Percentiles rank a stretch among this genome's conserved stretches.
Conservation (phyloP, 2,888 invertebrate species). For the Penaeus monodon region DNA sequence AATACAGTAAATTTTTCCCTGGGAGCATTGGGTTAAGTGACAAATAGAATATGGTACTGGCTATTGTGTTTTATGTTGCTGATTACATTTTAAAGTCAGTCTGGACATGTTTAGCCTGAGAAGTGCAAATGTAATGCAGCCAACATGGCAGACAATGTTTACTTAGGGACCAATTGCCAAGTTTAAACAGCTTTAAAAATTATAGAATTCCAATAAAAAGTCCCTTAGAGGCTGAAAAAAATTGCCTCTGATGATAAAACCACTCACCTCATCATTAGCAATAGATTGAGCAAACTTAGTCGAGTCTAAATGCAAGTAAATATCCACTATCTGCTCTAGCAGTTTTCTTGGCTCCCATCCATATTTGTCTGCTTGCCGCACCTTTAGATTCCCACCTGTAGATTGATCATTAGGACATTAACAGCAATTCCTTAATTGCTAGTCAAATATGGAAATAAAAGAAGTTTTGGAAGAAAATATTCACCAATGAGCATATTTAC, state of each 20-base stretch:
- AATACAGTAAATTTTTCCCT: too few relatives aligned
- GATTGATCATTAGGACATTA: not conserved
- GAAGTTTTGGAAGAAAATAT: too few relatives aligned
- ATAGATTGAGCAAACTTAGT: conserved; percentile 90
- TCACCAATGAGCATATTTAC: too few relatives aligned
- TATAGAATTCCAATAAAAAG: not conserved
- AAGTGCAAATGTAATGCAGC: not conserved
- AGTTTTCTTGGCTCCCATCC: conserved; percentile 96
- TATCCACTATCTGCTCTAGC: conserved; percentile 91
- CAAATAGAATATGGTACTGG: too few relatives aligned
- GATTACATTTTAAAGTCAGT: too few relatives aligned
- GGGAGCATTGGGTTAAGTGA: too few relatives aligned
- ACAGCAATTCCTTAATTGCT: not conserved
- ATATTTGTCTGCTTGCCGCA: conserved; percentile 92
- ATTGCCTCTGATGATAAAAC: not conserved
- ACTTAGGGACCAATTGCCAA: too few relatives aligned
- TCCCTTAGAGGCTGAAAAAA: not conserved
- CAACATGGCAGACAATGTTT: not conserved
- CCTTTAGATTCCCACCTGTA: conserved; percentile 78
- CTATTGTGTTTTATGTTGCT: too few relatives aligned
- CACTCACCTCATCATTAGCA: conserved; percentile 90
- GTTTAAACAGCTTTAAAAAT: too few relatives aligned
- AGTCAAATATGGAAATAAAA: too few relatives aligned
- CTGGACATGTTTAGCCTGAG: not conserved
- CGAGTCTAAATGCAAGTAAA: conserved; percentile 96